Conservation (phyloP, 2,113 vertebrate species). For the Ciconia stormi region DNA sequence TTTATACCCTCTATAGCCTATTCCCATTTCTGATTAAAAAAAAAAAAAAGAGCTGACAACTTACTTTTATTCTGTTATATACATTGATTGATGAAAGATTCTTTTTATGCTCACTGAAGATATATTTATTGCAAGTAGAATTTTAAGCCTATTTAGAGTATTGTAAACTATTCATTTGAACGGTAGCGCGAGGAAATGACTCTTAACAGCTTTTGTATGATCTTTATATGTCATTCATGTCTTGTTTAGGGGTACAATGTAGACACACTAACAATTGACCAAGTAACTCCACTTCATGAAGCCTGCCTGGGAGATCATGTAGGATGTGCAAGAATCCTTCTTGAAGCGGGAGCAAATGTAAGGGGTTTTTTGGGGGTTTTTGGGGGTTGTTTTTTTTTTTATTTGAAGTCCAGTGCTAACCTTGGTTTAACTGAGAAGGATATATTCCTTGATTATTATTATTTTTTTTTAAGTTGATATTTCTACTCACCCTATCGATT, state of each 20-base stretch:
- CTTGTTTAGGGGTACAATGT: slow-evolving; percentile 88
- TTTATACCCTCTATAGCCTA: not conserved
- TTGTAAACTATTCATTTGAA: not conserved
- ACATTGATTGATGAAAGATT: not conserved
- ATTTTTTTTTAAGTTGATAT: not conserved
- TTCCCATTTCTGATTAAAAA: not conserved
- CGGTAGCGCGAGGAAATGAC: fast-evolving
- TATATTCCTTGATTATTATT: not conserved
- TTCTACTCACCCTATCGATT: not conserved
- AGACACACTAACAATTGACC: slow-evolving; percentile 91
- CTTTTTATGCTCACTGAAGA: not conserved
- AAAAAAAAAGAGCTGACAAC: not conserved
- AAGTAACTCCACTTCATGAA: slow-evolving; percentile 92
- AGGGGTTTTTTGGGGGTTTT: slow-evolving; percentile 39
- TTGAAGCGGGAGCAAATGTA: slow-evolving; percentile 94
- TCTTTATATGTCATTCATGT: not conserved
- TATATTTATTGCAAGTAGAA: not conserved
- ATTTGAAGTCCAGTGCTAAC: not conserved
- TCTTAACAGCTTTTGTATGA: not conserved
- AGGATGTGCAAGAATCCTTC: slow-evolving; percentile 88
- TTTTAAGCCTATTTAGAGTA: not conserved
- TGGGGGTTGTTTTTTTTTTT: too few species aligned
- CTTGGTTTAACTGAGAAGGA: not conserved
- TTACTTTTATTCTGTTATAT: not conserved
- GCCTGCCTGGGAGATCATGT: slow-evolving; percentile 91